Percentiles rank a stretch among this genome's conserved stretches.
phyloP scores from a whole-genome alignment of 2,113 vertebrate species.

The Macrotis lagotis region DNA sequence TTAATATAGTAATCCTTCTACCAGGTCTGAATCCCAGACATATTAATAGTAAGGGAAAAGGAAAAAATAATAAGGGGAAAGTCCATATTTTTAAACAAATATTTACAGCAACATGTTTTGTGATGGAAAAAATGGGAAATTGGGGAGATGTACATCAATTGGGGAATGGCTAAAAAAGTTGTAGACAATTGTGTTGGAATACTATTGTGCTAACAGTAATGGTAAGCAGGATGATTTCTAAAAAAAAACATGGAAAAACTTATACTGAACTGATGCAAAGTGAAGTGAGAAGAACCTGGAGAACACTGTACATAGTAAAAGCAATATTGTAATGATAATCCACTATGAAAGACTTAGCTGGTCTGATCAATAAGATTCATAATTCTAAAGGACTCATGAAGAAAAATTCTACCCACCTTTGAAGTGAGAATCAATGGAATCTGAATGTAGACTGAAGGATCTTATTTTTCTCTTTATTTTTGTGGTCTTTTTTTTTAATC shows the following conservation, averaged over 20 bases:
- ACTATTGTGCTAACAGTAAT: no score
- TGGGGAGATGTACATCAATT: neutral
- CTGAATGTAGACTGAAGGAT: neutral
- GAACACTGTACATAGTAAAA: neutral
- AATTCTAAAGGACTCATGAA: neutral
- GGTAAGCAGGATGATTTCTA: neutral
- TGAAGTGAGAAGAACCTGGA: neutral
- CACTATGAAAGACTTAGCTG: no score
- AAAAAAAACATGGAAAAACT: neutral
- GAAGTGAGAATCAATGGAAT: neutral
- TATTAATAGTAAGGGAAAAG: no score
- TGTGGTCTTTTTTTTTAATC: neutral
- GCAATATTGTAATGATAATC: no score
- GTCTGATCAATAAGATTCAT: neutral
- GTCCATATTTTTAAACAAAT: neutral
- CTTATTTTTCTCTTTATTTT: neutral
- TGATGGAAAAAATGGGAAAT: neutral
- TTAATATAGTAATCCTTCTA: no score
- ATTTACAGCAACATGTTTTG: neutral
- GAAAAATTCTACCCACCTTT: neutral
- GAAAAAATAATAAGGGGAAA: no score
- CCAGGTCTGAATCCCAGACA: no score
- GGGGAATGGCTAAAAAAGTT: neutral
- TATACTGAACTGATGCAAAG: neutral
- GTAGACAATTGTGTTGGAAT: neutral